Evolutionary conservation across 2,113 vertebrate genomes (phyloP), one percentile per base, ranked within the genome.

Genomic region (Etheostoma cragini): DNA sequence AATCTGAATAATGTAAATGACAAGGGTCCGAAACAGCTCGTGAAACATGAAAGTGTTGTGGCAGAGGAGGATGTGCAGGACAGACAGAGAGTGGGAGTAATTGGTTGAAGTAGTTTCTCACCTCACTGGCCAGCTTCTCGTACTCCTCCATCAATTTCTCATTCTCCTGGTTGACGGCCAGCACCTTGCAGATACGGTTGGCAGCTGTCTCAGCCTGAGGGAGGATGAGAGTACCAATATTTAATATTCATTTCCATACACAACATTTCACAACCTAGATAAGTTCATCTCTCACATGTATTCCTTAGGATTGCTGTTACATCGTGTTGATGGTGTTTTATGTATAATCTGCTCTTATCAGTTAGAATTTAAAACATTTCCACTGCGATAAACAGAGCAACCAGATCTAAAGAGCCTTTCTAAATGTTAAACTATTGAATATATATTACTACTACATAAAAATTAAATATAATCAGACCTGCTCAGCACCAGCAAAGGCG

Each of bases 401-500:
- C 22, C 22, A 3, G 4, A 1, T 50, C 42, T 8, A 62, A 73
- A 61, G 12, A 58, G 38, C 11, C 22, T 14, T 30, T 33, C 5
- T 22, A 35, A 53, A 56, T 21, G 15, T 56, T 16, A 58, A 11
- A 17, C 12, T 14, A 14, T n/a, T 2, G 24, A 57, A 65, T 16
- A 42, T 17, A 50, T 17, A 50, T 35, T 1, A 60, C 11, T 38
- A 10, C 13, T 26, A 2, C 6, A 14, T 19, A 3, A 21, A 13
- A 13, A 16, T 14, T 33, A 52, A 45, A 46, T 6, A 14, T 0
- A 0, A 1, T 38, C 62, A 66, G 81, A 97, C 97, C 97, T 98
- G 97, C 72, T 98, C 97, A 0, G 97, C 97, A 0, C 97, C 97
- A 0, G 97, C 97, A 1, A 98, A 98, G 77, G 97, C 97, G n/a